Evolutionary conservation across 2,888 invertebrate genomes (phyloP).

Genomic region (Agonopterix subpropinquella): DNA sequence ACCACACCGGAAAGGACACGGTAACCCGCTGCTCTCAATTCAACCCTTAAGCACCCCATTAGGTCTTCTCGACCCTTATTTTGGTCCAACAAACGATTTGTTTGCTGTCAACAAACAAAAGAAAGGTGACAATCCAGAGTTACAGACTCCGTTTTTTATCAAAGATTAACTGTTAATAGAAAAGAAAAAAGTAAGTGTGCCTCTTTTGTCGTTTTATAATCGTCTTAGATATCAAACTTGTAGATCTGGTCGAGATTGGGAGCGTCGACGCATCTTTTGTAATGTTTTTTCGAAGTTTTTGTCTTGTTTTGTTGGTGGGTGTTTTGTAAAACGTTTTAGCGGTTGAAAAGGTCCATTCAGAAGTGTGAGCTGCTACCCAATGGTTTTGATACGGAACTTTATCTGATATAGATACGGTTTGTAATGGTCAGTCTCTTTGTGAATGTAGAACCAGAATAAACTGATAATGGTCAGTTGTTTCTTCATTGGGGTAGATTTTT

Average conservation of each 20-base stretch:
- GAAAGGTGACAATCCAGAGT: constrained; percentile 50
- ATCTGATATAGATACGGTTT: constrained; percentile 49
- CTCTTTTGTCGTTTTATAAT: constrained; percentile 59
- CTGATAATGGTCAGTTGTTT: too few species aligned
- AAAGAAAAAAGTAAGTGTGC: constrained; percentile 45
- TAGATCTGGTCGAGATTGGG: constrained; percentile 51
- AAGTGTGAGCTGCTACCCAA: constrained; percentile 36
- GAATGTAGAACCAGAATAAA: background rate
- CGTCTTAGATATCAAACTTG: constrained; percentile 63
- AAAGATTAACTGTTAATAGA: constrained; percentile 59
- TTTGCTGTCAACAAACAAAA: constrained; percentile 70
- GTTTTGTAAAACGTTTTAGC: constrained; percentile 59
- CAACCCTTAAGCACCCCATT: constrained; percentile 65
- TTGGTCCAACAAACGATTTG: constrained; percentile 62
- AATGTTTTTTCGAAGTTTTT: constrained; percentile 31
- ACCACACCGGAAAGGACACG: constrained; percentile 59
- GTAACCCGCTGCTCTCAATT: constrained; percentile 64
- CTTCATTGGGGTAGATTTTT: too few species aligned
- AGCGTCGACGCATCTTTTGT: constrained; percentile 44
- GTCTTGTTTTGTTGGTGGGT: constrained; percentile 39
- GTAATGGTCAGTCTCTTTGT: constrained; percentile 25
- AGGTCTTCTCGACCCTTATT: constrained; percentile 45
- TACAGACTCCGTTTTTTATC: constrained; percentile 35
- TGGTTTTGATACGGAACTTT: constrained; percentile 36
- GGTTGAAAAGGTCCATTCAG: constrained; percentile 54